Conservation (phyloP, 2,113 vertebrate species). For the Lota lota region DNA sequence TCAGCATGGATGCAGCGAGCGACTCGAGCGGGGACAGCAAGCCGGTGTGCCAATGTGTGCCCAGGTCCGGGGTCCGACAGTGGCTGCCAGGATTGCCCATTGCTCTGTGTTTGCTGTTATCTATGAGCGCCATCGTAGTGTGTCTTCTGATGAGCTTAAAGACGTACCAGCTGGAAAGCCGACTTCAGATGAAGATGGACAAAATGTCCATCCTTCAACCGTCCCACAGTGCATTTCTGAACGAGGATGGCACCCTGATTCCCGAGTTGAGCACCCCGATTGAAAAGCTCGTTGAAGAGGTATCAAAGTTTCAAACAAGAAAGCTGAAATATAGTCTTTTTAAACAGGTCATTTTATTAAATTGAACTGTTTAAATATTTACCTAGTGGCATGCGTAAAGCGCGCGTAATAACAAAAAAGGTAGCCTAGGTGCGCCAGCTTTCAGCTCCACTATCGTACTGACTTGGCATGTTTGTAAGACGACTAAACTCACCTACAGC, state of each 20-base stretch:
- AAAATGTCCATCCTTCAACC: slow-evolving; percentile 52
- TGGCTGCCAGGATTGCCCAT: slow-evolving; percentile 63
- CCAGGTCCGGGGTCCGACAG: slow-evolving; percentile 42
- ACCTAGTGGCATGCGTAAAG: slow-evolving; percentile 34
- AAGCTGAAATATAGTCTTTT: too few species aligned
- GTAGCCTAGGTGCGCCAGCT: too few species aligned
- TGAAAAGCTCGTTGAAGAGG: slow-evolving; percentile 82
- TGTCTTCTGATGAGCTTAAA: slow-evolving; percentile 83
- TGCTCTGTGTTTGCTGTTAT: slow-evolving; percentile 77
- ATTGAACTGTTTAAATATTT: neutral
- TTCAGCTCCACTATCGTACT: too few species aligned
- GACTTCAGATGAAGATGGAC: slow-evolving; percentile 78
- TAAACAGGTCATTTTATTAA: neutral
- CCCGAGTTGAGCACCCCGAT: slow-evolving; percentile 75
- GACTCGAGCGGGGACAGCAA: slow-evolving; percentile 49
- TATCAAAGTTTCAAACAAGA: slow-evolving; percentile 40
- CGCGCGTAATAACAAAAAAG: slow-evolving; percentile 36
- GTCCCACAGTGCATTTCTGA: slow-evolving; percentile 47
- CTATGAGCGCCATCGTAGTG: slow-evolving; percentile 75
- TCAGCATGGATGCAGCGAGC: slow-evolving; percentile 59
- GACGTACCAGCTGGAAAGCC: slow-evolving; percentile 80
- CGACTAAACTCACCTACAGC: too few species aligned
- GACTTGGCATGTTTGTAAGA: too few species aligned
- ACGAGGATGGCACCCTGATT: slow-evolving; percentile 66
- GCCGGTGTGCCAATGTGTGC: slow-evolving; percentile 47